Conservation (phyloP, 2,888 invertebrate genomes). For the Napeogenes inachia region DNA sequence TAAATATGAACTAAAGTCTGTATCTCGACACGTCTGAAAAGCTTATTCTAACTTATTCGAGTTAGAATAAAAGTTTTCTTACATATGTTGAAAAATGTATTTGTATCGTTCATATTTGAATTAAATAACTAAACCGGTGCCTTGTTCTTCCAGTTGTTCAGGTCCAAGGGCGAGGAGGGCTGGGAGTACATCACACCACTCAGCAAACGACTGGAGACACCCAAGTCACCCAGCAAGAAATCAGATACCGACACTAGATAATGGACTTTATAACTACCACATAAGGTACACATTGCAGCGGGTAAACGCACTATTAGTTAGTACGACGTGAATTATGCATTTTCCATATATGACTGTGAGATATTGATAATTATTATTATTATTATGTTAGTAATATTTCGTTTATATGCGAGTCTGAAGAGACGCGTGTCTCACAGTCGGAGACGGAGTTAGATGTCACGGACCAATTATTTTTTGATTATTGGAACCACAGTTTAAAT, state of each 20-base stretch:
- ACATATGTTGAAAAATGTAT: too few relatives aligned
- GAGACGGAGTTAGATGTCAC: not conserved
- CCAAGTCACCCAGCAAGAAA: conserved; percentile 35
- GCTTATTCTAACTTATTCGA: too few relatives aligned
- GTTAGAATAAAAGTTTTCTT: too few relatives aligned
- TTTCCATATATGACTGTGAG: not conserved
- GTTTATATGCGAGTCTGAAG: not conserved
- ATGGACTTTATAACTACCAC: conserved; percentile 40
- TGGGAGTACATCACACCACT: conserved; percentile 78
- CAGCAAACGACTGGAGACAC: conserved; percentile 52
- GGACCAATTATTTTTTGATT: conserved; percentile 4
- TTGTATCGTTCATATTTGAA: too few relatives aligned
- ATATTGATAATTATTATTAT: not conserved
- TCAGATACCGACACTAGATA: conserved; percentile 60
- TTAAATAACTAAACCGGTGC: too few relatives aligned
- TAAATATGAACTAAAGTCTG: too few relatives aligned
- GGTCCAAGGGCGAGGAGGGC: conserved; percentile 80
- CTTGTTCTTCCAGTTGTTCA: conserved; percentile 78
- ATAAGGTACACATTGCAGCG: conserved; percentile 21
- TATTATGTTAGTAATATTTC: too few relatives aligned
- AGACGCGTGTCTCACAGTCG: not conserved
- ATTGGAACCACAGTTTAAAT: not conserved
- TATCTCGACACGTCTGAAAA: too few relatives aligned
- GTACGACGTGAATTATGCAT: not conserved
- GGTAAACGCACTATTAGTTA: not conserved